Evolutionary conservation across 2,888 invertebrate species (phyloP), one percentile per base, ranked within the genome.

Genomic region (Trichogramma evanescens): DNA sequence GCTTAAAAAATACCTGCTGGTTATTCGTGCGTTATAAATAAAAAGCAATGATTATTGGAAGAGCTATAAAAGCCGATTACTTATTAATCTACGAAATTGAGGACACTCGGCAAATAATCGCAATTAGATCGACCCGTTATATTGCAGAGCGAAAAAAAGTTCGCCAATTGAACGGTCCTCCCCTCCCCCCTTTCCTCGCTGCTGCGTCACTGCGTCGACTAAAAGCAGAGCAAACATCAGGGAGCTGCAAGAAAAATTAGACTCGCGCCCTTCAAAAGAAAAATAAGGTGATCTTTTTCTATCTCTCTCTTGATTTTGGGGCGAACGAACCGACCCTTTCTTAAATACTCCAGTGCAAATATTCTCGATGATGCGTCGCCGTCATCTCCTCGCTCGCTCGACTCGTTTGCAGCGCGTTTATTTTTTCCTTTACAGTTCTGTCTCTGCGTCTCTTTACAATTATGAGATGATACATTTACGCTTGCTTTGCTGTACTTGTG

Each of bases 201-300:
- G 54, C 43, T 54, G 54, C 54, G 54, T 54, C 43, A 50, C 13
- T 48, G 10, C 46, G 42, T 10, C 42, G 52, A 48, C 59, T 61
- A 61, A 61, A 61, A 61, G 53, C 9, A 56, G 56, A 49, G 50
- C 56, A 61, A 61, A 61, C 61, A 26, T 2, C 26, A 61, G 43
- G 44, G 40, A 13, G 5, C 5, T 9, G 43, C 10, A 10, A 10
- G 49, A 56, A 45, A 56, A 56, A 53, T 50, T 54, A 44, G 44
- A 26, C 55, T 46, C 46, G 51, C 26, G 54, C 26, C 26, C 26
- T 26, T 26, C 26, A 26, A 26, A 26, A 26, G 26, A 26, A 26
- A 26, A 26, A 26, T 26, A 26, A 26, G 26, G 26, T 26, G 26
- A 26, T 26, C 26, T 26, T 26, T 26, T 26, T 26, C 26, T 26